phyloP scores from a whole-genome alignment of 2,888 invertebrate genomes.

The Mechanitis mazaeus region DNA sequence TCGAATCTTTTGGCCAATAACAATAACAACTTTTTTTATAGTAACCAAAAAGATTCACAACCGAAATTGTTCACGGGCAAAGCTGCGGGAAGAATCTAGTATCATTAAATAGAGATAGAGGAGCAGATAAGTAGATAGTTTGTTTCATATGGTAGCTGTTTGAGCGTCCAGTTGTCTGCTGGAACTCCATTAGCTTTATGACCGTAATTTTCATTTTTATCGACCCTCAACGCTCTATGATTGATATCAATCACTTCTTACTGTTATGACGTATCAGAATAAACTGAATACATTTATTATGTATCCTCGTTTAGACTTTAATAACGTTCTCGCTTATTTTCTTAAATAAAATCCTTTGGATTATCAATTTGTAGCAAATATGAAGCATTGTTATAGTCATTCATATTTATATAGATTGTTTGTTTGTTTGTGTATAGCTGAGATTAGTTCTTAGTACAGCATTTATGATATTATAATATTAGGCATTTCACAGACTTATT shows the following conservation, averaged over 20 bases:
- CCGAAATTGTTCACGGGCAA: too few relatives aligned
- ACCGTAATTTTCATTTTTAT: conserved; percentile 69
- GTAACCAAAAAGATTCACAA: too few relatives aligned
- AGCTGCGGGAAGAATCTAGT: conserved; percentile 21
- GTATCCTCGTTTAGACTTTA: conserved; percentile 5
- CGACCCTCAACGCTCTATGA: conserved; percentile 43
- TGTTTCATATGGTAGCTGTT: conserved; percentile 51
- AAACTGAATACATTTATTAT: conserved; percentile 30
- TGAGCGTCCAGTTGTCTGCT: conserved; percentile 55
- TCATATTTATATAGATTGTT: too few relatives aligned
- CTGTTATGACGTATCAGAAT: conserved; percentile 39
- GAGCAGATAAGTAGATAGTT: conserved; percentile 69
- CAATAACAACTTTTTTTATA: too few relatives aligned
- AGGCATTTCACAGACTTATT: too few relatives aligned
- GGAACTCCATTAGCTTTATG: conserved; percentile 53
- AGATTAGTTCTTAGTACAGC: too few relatives aligned
- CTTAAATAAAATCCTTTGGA: conserved; percentile 11
- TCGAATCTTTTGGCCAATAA: too few relatives aligned
- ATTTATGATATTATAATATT: too few relatives aligned
- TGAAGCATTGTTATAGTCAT: too few relatives aligned
- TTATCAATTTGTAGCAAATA: too few relatives aligned
- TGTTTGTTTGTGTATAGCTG: too few relatives aligned
- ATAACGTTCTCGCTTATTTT: conserved; percentile 8
- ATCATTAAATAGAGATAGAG: conserved; percentile 75
- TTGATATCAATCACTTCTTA: conserved; percentile 53